phyloP scores from a whole-genome alignment of 2,113 vertebrate species.

The Ctenodactylus gundi region DNA sequence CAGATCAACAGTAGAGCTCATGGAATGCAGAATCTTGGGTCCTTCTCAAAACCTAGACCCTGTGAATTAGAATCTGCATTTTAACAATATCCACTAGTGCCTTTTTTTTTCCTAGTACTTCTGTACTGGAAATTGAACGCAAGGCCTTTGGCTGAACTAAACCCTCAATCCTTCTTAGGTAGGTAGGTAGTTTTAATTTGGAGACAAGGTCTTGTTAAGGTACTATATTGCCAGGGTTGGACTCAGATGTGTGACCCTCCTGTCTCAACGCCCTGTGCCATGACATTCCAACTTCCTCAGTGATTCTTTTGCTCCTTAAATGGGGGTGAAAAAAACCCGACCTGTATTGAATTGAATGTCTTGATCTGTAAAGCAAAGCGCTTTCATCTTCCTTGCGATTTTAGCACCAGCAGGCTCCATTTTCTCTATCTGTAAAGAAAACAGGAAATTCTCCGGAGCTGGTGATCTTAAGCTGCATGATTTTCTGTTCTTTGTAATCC shows the following conservation, averaged over 20 bases:
- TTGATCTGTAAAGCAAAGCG: conserved; percentile 51
- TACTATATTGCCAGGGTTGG: neutral
- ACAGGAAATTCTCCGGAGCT: neutral
- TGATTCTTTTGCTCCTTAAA: neutral
- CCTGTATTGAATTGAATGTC: neutral
- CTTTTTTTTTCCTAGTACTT: no score
- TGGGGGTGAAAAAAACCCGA: neutral
- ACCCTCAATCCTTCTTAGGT: neutral
- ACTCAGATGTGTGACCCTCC: neutral
- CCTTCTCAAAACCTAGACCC: neutral
- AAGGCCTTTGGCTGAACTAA: neutral
- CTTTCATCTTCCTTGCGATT: conserved; percentile 14
- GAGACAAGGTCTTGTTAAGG: neutral
- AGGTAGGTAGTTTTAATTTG: neutral
- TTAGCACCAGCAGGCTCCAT: neutral
- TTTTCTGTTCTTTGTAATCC: neutral
- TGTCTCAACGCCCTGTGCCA: neutral
- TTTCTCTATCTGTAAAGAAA: neutral
- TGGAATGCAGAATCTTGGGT: neutral
- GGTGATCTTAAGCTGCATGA: neutral
- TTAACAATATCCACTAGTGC: neutral
- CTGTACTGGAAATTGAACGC: neutral
- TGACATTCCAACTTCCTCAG: no score
- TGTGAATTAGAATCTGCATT: neutral
- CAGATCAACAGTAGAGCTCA: neutral